phyloP scores from a whole-genome alignment of 2,113 vertebrate species.

The Alaudala cheleensis region DNA sequence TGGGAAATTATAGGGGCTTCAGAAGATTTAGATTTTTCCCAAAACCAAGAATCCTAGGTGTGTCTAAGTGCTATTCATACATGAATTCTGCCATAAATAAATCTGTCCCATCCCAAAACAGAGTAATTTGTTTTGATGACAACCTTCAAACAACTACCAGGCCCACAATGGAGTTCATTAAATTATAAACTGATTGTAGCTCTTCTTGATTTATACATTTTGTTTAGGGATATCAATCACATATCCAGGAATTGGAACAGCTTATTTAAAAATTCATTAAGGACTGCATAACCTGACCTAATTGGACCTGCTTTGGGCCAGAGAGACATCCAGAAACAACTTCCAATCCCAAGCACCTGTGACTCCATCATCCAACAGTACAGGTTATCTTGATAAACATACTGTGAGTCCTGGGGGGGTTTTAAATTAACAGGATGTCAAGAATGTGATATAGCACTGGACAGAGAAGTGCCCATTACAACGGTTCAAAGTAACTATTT shows the following conservation, averaged over 20 bases:
- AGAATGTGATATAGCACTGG: neutral
- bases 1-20: neutral
- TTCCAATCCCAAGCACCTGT: neutral
- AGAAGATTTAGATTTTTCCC: neutral
- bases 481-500: neutral
- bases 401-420: accelerated
- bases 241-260: neutral
- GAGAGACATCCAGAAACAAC: neutral
- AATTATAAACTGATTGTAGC: neutral
- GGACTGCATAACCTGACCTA: neutral
- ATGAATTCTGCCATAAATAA: neutral
- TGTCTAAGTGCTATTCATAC: neutral
- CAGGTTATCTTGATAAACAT: neutral
- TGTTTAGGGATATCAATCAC: neutral
- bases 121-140: neutral
- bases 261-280: neutral
- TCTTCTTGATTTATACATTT: neutral
- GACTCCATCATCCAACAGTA: neutral
- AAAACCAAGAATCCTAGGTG: neutral
- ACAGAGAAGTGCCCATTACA: neutral
- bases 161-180: neutral
- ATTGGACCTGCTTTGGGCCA: neutral
- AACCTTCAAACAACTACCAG: neutral
- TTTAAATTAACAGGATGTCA: neutral
- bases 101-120: neutral